phyloP scores from a whole-genome alignment of 1,140 invertebrate species.

The Phthorimaea operculella region DNA sequence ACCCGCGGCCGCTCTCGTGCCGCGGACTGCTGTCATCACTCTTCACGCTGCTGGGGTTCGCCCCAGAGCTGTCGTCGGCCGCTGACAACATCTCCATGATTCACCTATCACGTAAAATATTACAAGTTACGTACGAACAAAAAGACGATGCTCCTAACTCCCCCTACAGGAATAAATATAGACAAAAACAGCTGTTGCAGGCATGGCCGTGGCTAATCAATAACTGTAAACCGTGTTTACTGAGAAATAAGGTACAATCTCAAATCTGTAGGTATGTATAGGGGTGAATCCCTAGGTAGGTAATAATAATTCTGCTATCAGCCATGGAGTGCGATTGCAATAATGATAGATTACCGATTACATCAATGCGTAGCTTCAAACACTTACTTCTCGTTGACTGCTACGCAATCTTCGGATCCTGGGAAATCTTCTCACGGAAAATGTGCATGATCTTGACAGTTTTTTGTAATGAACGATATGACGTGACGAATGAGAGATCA shows the following conservation, averaged over 20 bases:
- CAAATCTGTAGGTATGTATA: too few relatives aligned
- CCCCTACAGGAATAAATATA: too few relatives aligned
- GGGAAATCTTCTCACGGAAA: slow-evolving; percentile 2
- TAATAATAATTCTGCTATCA: not conserved
- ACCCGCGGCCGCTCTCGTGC: slow-evolving; percentile 59
- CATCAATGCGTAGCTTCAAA: not conserved
- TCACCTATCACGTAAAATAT: not conserved
- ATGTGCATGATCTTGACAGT: slow-evolving; percentile 24
- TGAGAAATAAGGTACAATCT: too few relatives aligned
- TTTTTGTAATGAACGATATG: slow-evolving; percentile 17
- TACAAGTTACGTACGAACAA: slow-evolving; percentile 1
- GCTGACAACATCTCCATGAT: slow-evolving; percentile 45
- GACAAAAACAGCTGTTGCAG: too few relatives aligned
- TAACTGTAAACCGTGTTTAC: too few relatives aligned
- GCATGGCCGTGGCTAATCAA: too few relatives aligned
- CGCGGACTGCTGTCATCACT: slow-evolving; percentile 49
- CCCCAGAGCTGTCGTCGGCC: slow-evolving; percentile 35
- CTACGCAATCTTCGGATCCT: not conserved
- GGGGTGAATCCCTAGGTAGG: not conserved
- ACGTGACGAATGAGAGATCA: slow-evolving; percentile 17
- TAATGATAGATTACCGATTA: not conserved
- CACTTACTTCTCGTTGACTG: not conserved
- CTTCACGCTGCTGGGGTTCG: slow-evolving; percentile 44
- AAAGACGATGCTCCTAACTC: not conserved
- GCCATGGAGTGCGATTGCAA: not conserved